phyloP scores from a whole-genome alignment of 2,888 invertebrate species.

The Epinotia ramella region DNA sequence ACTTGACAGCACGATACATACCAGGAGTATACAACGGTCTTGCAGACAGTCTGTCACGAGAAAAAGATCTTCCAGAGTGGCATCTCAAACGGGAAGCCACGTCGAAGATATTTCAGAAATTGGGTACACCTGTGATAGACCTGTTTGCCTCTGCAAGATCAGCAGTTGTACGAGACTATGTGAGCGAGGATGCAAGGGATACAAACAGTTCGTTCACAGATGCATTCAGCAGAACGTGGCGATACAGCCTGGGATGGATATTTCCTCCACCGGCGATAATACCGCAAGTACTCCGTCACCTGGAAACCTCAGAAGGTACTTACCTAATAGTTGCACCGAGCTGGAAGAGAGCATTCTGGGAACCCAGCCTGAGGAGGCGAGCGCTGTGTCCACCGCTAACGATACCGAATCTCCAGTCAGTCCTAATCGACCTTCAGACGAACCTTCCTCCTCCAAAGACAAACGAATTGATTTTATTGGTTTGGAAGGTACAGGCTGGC shows the following conservation, averaged over 20 bases:
- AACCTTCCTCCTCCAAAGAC: slow-evolving; percentile 31
- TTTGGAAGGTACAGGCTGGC: slow-evolving; percentile 43
- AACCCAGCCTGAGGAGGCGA: slow-evolving; percentile 41
- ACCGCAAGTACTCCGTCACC: slow-evolving; percentile 47
- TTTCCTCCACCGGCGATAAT: slow-evolving; percentile 44
- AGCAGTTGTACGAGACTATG: slow-evolving; percentile 43
- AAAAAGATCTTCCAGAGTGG: too few relatives aligned
- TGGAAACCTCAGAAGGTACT: slow-evolving; percentile 43
- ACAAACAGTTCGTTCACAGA: too few relatives aligned
- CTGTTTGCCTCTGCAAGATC: too few relatives aligned
- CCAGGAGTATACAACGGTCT: too few relatives aligned
- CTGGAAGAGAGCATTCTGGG: slow-evolving; percentile 49
- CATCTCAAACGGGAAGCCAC: too few relatives aligned
- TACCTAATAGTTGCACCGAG: slow-evolving; percentile 47
- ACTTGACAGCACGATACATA: slow-evolving; percentile 36
- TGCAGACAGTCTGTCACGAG: too few relatives aligned
- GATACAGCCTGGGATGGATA: too few relatives aligned
- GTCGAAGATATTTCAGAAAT: too few relatives aligned
- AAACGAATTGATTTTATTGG: slow-evolving; percentile 11
- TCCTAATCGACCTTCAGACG: slow-evolving; percentile 46
- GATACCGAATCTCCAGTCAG: slow-evolving; percentile 33
- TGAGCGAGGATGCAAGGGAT: too few relatives aligned
- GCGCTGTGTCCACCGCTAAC: slow-evolving; percentile 24
- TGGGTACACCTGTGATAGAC: too few relatives aligned
- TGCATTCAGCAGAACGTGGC: too few relatives aligned